Evolutionary conservation across 2,797 vertebrate genomes (phyloP).

Genomic region (Lagocephalus sceleratus): DNA sequence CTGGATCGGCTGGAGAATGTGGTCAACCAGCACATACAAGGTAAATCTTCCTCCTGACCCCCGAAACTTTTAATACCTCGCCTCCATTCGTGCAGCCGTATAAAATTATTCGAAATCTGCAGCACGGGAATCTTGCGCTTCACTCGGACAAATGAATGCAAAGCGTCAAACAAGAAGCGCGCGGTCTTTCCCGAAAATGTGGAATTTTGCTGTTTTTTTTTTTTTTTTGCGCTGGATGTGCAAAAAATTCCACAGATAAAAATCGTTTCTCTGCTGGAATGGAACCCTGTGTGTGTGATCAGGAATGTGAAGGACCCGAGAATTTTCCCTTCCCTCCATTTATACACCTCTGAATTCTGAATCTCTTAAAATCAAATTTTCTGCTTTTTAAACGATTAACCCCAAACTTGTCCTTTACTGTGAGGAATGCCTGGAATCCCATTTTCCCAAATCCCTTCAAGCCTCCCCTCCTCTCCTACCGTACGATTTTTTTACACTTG

Average conservation of each 20-base stretch:
- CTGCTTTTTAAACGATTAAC: conserved; percentile 8
- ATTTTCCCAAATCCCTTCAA: conserved; percentile 37
- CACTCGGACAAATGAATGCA: too few species aligned
- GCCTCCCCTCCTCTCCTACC: conserved; percentile 9
- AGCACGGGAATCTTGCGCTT: too few species aligned
- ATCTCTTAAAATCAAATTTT: neutral
- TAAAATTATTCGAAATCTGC: neutral
- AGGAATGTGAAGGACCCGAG: too few species aligned
- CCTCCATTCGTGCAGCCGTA: neutral
- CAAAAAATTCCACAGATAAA: too few species aligned
- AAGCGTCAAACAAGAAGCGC: too few species aligned
- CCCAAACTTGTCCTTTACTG: conserved; percentile 21
- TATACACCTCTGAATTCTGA: too few species aligned
- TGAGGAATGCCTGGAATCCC: conserved; percentile 56
- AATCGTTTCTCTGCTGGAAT: too few species aligned
- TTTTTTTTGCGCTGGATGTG: too few species aligned
- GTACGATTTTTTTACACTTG: conserved; percentile 42
- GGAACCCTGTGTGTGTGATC: too few species aligned
- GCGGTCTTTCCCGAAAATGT: too few species aligned
- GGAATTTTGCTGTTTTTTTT: too few species aligned
- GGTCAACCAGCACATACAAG: conserved; percentile 98
- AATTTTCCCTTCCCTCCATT: too few species aligned
- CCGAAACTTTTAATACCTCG: conserved; percentile 29
- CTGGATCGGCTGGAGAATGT: conserved; percentile 95
- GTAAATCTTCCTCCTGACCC: conserved; percentile 64